Base-by-base conservation (phyloP, 2,113 vertebrate species). In the Passer domesticus region DNA sequence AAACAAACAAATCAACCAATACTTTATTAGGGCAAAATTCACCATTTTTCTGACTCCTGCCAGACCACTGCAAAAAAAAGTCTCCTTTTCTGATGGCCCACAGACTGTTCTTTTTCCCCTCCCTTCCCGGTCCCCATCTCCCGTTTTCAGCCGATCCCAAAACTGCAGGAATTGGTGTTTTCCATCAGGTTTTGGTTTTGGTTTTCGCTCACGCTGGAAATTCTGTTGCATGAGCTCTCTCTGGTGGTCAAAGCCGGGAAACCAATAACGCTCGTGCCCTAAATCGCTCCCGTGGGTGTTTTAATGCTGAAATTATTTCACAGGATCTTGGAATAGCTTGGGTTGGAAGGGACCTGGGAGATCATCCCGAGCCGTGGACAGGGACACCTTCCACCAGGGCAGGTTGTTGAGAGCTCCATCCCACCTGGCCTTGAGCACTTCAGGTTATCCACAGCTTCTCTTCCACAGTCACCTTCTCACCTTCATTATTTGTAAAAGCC, bases 161-260 rank as follows among this genome's bases (percentile, higher is more conserved):
- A 70, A 18, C 41, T 23, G 10, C n/a, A 3, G 44, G 23, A 68
- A 56, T 18, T 19, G 6, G 15, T 15, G 25, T 35, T 73, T 92
- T 50, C n/a, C 22, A 4, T 9, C 33, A 11, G 24, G 16, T 59
- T 68, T 67, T 58, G 49, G 33, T 5, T 67, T 60, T 23, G 33
- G 6, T 4, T 44, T 81, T 41, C 8, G 1, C n/a, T 30, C 13
- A 11, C 4, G 9, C 9, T 46, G 55, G 37, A 10, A 86, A 28
- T 89, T 15, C 63, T 59, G 37, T 28, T 46, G 60, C 83, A 68
- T 52, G 83, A 90, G 89, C 83, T 78, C 86, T 25, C 91, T 94
- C 96, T 95, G 73, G 35, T 87, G 96, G 86, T 43, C 46, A 56
- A 10, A 17, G 3, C 2, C 5, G 23, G 70, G 21, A 56, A 47